These are phyloP conservation scores for Dromius quadrimaculatus DNA, from an alignment of 2,888 invertebrate species.

Conservation along the genomic window DNA sequence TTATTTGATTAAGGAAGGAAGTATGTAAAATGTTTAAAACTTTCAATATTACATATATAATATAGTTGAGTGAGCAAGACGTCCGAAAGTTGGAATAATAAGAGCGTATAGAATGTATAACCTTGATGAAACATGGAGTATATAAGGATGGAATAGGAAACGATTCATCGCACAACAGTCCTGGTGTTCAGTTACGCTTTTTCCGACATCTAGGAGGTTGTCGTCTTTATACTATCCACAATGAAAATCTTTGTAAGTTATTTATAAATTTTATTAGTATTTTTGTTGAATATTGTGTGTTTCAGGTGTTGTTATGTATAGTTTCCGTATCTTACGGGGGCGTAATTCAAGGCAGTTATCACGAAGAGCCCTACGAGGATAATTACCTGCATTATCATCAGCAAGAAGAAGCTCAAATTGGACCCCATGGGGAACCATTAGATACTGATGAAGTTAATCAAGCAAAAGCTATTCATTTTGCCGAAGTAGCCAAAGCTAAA, in stretches of 20 bases:
- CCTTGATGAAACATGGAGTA: not conserved
- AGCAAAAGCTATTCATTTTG: conserved; percentile 41
- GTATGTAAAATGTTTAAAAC: not conserved
- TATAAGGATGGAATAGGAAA: not conserved
- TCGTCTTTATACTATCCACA: not conserved
- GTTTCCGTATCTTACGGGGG: not conserved
- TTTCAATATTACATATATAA: not conserved
- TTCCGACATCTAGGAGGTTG: conserved; percentile 36
- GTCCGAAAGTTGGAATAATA: not conserved
- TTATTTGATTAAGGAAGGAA: not conserved
- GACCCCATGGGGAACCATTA: conserved; percentile 32
- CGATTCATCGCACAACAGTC: conserved; percentile 13
- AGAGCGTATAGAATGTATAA: conserved; percentile 3
- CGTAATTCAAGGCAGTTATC: not conserved
- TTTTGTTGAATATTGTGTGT: too few species aligned
- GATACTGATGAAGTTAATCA: conserved; percentile 40
- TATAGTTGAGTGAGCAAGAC: conserved; percentile 14
- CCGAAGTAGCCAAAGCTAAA: conserved; percentile 33
- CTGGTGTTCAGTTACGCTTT: conserved; percentile 15
- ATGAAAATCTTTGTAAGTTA: conserved; percentile 32
- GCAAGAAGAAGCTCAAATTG: conserved; percentile 21
- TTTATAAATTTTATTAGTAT: not conserved
- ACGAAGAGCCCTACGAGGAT: not conserved
- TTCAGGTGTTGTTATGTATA: conserved; percentile 2
- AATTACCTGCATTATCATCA: not conserved